phyloP scores from a whole-genome alignment of 2,888 invertebrate genomes.

The Cheilosia urbana region DNA sequence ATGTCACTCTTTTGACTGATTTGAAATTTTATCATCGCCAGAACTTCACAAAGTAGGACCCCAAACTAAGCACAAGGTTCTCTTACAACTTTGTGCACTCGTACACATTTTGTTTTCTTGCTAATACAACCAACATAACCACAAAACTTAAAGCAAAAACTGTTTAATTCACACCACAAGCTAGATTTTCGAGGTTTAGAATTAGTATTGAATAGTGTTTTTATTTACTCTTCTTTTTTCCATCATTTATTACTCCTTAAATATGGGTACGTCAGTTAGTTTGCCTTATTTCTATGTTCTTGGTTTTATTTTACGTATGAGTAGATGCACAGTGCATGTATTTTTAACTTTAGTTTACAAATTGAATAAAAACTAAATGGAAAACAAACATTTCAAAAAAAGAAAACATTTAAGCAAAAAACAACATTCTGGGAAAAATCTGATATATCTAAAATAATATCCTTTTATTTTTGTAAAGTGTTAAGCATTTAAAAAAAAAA shows the following conservation, averaged over 20 bases:
- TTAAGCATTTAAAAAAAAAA: slow-evolving; percentile 74
- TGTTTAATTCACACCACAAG: slow-evolving; percentile 10
- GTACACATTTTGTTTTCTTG: background rate
- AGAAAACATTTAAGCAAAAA: slow-evolving; percentile 51
- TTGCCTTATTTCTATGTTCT: slow-evolving; percentile 28
- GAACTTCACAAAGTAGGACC: slow-evolving; percentile 9
- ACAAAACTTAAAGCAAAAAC: background rate
- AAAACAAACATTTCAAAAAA: slow-evolving; percentile 19
- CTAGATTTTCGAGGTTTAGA: slow-evolving; percentile 19
- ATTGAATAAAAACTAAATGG: slow-evolving; percentile 17
- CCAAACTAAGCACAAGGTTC: no score
- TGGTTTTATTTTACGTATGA: slow-evolving; percentile 20
- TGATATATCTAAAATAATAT: slow-evolving; percentile 73
- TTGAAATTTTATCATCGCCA: slow-evolving; percentile 11
- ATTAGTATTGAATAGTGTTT: slow-evolving; percentile 1
- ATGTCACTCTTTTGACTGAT: slow-evolving; percentile 40
- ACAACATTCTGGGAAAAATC: slow-evolving; percentile 70
- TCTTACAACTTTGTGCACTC: no score
- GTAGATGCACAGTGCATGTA: background rate
- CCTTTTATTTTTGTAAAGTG: slow-evolving; percentile 76
- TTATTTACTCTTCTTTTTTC: background rate
- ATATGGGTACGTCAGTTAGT: background rate
- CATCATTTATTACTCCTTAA: slow-evolving; percentile 11
- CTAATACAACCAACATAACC: background rate
- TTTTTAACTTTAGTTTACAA: slow-evolving; percentile 7